Conservation (phyloP, 2,797 vertebrate genomes). For the Darevskia nairensis region DNA sequence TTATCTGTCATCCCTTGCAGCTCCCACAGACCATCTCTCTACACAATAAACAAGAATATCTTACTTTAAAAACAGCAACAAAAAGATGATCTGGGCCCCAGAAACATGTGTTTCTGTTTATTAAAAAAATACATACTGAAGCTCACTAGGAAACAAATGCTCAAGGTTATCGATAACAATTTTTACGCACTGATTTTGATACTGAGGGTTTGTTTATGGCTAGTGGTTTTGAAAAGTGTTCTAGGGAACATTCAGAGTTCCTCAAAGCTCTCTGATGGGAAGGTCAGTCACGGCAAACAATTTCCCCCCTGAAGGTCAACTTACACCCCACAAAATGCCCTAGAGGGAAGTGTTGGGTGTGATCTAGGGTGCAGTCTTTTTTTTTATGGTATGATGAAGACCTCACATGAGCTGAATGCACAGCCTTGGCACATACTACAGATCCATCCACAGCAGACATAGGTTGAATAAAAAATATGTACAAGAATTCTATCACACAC, state of each 20-base stretch:
- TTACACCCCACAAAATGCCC: neutral
- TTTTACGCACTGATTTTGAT: neutral
- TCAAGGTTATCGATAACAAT: neutral
- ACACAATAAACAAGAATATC: neutral
- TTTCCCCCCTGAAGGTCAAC: no score
- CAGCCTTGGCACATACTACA: no score
- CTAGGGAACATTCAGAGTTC: neutral
- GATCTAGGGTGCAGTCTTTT: neutral
- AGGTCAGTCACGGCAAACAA: neutral
- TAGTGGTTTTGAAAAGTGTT: neutral
- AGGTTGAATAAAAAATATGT: neutral
- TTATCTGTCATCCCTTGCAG: slow-evolving; percentile 18
- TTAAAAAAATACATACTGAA: neutral
- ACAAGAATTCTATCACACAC: neutral
- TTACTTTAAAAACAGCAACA: slow-evolving; percentile 4
- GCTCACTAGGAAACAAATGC: neutral
- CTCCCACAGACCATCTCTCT: neutral
- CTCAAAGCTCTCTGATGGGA: neutral
- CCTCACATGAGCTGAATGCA: no score
- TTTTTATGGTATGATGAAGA: no score
- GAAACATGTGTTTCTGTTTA: neutral
- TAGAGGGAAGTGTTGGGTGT: neutral
- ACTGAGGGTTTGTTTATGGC: neutral
- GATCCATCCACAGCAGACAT: no score
- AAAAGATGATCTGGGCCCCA: neutral